These are phyloP conservation scores for Phrynosoma blainvillii DNA, from an alignment of 2,113 vertebrate species.

Conservation along the genomic window DNA sequence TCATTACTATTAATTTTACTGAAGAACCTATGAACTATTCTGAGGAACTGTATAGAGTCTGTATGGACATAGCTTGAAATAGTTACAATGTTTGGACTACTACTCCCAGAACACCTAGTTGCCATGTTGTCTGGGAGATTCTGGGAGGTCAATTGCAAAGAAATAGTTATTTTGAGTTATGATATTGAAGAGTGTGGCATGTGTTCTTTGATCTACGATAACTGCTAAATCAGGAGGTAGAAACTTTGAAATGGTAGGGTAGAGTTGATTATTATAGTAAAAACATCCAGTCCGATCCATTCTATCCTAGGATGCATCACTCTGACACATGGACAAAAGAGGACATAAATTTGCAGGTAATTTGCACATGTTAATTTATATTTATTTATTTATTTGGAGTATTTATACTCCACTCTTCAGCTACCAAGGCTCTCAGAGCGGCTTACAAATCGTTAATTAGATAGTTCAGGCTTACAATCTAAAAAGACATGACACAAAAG, in stretches of 20 bases:
- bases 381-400: not conserved
- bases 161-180: not conserved
- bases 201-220: not conserved
- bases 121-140: no score
- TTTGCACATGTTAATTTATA: not conserved
- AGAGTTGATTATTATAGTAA: no score
- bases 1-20: not conserved
- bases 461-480: no score
- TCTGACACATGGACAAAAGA: not conserved
- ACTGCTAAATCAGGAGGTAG: not conserved
- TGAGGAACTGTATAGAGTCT: not conserved
- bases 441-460: no score
- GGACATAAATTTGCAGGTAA: not conserved
- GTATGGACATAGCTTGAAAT: not conserved
- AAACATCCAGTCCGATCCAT: no score
- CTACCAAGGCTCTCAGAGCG: no score
- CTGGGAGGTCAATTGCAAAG: no score
- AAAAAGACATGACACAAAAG: no score
- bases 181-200: not conserved
- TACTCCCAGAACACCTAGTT: no score
- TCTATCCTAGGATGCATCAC: no score
- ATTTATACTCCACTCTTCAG: no score
- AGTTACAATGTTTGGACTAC: no score
- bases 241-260: not conserved
- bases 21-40: not conserved